Evolutionary conservation across 2,113 vertebrate species (phyloP).

Genomic region (Psilopogon haemacephalus): DNA sequence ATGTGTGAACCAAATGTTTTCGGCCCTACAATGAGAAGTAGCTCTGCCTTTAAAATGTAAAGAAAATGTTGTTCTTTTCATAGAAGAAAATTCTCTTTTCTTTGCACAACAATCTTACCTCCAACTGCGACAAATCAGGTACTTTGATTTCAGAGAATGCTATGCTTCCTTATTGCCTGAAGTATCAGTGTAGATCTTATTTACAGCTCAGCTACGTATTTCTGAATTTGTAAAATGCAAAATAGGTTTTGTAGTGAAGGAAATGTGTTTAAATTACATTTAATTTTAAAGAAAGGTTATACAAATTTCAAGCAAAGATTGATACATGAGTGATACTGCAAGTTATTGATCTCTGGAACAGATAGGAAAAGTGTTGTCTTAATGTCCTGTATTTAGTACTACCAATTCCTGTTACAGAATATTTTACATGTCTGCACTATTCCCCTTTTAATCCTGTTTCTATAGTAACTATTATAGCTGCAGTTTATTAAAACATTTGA

Average conservation of each 20-base stretch:
- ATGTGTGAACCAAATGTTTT: not conserved
- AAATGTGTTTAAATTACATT: not conserved
- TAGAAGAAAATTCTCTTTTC: not conserved
- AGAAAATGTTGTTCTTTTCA: not conserved
- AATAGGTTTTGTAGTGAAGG: not conserved
- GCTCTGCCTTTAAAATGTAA: not conserved
- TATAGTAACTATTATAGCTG: constrained; percentile 9
- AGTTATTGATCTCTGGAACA: not conserved
- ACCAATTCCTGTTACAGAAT: not conserved
- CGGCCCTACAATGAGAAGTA: not conserved
- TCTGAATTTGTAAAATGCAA: not conserved
- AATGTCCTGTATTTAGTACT: not conserved
- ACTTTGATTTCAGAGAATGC: not conserved
- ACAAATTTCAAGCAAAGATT: not conserved
- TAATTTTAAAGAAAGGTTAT: not conserved
- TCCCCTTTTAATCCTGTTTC: constrained; percentile 16
- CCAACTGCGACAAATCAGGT: not conserved
- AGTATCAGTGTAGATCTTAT: not conserved
- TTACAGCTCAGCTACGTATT: not conserved
- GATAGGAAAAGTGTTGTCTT: not conserved
- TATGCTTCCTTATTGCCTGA: not conserved
- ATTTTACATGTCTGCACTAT: not conserved
- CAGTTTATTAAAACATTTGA: not conserved
- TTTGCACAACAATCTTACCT: not conserved
- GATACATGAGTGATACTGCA: not conserved